Evolutionary conservation across 2,113 vertebrate species (phyloP), one percentile per base, ranked within the genome.

Genomic region (Tringa solitaria): DNA sequence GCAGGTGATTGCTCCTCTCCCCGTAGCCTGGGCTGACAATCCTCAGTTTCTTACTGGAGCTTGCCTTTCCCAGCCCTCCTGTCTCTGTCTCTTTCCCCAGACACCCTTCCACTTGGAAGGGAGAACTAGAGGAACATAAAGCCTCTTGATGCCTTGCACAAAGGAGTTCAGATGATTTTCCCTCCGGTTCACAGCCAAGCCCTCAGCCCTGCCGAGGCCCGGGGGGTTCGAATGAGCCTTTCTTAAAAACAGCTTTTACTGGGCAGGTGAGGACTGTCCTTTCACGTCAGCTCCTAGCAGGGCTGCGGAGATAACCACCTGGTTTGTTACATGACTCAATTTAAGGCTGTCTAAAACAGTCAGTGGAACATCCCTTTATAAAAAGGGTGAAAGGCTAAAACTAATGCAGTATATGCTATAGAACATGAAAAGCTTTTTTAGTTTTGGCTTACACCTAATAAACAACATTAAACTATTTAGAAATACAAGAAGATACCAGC

Each of bases 201-300:
- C 6, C 14, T 14, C 37, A 60, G 32, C 59, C 12, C 8, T 41
- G 68, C 50, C 13, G 1, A 20, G 35, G 23, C 32, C 3, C 0
- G 0, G 35, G 9, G 0, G 0, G 19, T 33, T 20, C 26, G 46
- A 15, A 1, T 6, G 22, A 67, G 39, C n/a, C 28, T 23, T 32
- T 21, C 65, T 51, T 37, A 14, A 32, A 70, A 67, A 0, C 56
- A 85, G n/a, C n/a, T 78, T 67, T 57, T 32, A 7, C 28, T 20
- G 33, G 30, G 8, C 41, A 13, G 4, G 26, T 21, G 7, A 43
- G 6, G 26, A 17, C 50, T 23, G 28, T 20, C 23, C 68, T 84
- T 57, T 43, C 41, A 24, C 4, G 0, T 20, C 28, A 27, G 12
- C 32, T 15, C 43, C 72, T 61, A 41, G 48, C 48, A 22, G 1